These are phyloP conservation scores for Neoascia interrupta DNA, from an alignment of 2,888 invertebrate genomes.

Conservation along the genomic window DNA sequence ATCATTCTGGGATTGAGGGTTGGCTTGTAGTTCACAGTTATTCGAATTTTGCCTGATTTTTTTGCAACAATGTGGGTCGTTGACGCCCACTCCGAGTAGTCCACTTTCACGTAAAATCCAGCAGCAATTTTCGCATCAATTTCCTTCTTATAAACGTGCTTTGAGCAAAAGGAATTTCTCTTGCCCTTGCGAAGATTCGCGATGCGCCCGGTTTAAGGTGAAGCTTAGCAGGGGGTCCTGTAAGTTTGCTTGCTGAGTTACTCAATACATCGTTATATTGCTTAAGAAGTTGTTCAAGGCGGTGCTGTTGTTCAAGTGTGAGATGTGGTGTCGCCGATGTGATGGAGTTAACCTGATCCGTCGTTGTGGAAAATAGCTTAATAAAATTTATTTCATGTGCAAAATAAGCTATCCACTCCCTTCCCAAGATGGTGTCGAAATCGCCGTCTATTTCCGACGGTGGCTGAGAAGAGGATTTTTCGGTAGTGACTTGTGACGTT, in stretches of 20 bases:
- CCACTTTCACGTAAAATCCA: constrained; percentile 26
- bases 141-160: constrained; percentile 23
- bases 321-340: not conserved
- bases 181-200: constrained; percentile 28
- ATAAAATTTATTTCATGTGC: not conserved
- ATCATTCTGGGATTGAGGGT: constrained; percentile 40
- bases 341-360: not conserved
- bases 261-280: too few species aligned
- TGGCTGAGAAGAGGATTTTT: too few species aligned
- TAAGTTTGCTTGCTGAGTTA: constrained; percentile 10
- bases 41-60: constrained; percentile 36
- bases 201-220: constrained; percentile 11
- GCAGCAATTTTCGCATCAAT: constrained; percentile 24
- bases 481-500: not conserved
- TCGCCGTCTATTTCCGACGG: too few species aligned
- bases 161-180: too few species aligned
- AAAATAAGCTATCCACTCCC: constrained; percentile 7
- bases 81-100: constrained; percentile 49
- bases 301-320: not conserved
- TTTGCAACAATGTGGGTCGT: constrained; percentile 43
- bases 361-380: constrained; percentile 6
- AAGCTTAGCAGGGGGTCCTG: constrained; percentile 8
- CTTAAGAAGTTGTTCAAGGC: not conserved
- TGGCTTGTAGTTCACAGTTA: constrained; percentile 47
- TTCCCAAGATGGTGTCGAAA: constrained; percentile 30